These are phyloP conservation scores for Phycodurus eques DNA, from an alignment of 2,113 vertebrate genomes.

Conservation along the genomic window DNA sequence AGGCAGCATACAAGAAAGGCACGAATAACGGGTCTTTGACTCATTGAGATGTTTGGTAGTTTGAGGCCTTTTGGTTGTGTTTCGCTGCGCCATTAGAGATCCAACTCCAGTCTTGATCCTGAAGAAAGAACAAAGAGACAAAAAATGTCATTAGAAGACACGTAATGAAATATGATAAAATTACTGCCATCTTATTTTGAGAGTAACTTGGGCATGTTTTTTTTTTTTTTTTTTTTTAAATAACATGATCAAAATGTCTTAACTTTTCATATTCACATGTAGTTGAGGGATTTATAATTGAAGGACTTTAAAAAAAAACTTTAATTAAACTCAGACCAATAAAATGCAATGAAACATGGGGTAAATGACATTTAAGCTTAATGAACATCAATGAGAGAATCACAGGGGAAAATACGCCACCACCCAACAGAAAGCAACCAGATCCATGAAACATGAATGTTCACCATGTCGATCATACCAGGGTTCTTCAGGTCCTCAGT, in stretches of 20 bases:
- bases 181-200: background rate
- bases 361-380: background rate
- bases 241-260: background rate
- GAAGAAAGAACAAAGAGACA: conserved; percentile 36
- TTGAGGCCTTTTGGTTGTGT: background rate
- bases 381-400: background rate
- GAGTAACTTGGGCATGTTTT: background rate
- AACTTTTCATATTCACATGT: background rate
- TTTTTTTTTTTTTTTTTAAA: background rate
- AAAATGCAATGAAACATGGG: background rate
- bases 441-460: background rate
- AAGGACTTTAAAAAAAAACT: too few species aligned
- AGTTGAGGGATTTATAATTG: background rate
- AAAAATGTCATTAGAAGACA: background rate
- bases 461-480: background rate
- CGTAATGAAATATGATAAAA: background rate
- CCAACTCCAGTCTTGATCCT: conserved; percentile 94
- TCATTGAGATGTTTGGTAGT: conserved; percentile 5
- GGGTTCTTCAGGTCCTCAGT: too few species aligned
- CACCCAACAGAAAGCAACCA: background rate
- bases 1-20: conserved; percentile 2
- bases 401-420: background rate
- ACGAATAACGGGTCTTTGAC: background rate
- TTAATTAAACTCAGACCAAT: background rate
- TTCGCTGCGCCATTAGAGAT: conserved; percentile 68